Evolutionary conservation across 2,888 invertebrate genomes (phyloP).

Genomic region (Eilema sororculum): DNA sequence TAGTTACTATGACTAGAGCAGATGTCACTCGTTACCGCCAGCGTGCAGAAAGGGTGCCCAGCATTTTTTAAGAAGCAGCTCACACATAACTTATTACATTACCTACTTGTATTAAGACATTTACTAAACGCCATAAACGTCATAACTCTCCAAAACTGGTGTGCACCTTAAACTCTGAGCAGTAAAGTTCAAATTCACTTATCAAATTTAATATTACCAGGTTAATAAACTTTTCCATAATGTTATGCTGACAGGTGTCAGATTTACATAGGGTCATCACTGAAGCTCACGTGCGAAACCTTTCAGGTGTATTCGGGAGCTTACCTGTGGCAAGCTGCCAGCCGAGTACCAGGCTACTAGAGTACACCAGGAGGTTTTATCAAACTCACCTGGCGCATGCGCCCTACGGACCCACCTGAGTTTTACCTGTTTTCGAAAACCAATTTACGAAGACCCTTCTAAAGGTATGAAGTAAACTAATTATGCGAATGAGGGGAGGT

Average conservation of each 20-base stretch:
- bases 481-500: slow-evolving; percentile 43
- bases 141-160: background rate
- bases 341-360: slow-evolving; percentile 81
- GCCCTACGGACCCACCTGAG: slow-evolving; percentile 70
- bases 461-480: slow-evolving; percentile 24
- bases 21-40: background rate
- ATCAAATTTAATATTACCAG: background rate
- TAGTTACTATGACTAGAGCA: too few species aligned
- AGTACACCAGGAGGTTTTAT: slow-evolving; percentile 61
- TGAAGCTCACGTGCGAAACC: slow-evolving; percentile 65
- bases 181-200: slow-evolving; percentile 27
- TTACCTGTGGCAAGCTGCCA: slow-evolving; percentile 88
- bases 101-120: background rate
- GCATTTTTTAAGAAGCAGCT: background rate
- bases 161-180: slow-evolving; percentile 17
- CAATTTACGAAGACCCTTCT: slow-evolving; percentile 58
- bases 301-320: slow-evolving; percentile 74
- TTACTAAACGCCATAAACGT: background rate
- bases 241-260: slow-evolving; percentile 33
- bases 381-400: slow-evolving; percentile 81
- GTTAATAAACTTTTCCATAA: slow-evolving; percentile 24
- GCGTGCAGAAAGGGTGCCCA: background rate
- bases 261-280: slow-evolving; percentile 63
- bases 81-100: background rate
- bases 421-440: slow-evolving; percentile 69